Evolutionary conservation across 2,113 vertebrate species (phyloP).

Genomic region (Corythornis madagascariensis): DNA sequence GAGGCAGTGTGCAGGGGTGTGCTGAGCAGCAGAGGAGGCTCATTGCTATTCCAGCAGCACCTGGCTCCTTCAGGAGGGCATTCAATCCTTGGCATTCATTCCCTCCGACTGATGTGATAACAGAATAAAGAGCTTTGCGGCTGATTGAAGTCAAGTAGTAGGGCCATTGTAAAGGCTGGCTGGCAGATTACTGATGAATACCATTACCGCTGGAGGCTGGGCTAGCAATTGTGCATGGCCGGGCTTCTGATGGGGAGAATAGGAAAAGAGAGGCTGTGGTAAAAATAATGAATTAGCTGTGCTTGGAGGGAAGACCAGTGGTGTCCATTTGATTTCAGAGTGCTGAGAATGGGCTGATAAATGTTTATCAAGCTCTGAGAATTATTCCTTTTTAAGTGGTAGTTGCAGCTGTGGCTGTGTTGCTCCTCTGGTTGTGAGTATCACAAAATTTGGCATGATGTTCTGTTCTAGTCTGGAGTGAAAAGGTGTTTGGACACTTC

Average conservation of each 20-base stretch:
- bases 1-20: not conserved
- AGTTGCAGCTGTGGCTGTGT: not conserved
- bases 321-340: not conserved
- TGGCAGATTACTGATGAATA: slow-evolving; percentile 60
- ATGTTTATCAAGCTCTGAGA: not conserved
- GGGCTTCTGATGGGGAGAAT: not conserved
- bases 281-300: slow-evolving; percentile 20
- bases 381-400: not conserved
- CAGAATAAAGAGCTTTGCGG: slow-evolving; percentile 71
- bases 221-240: slow-evolving; percentile 33
- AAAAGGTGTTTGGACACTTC: not conserved
- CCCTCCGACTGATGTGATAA: slow-evolving; percentile 67
- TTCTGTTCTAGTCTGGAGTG: not conserved
- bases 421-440: not conserved
- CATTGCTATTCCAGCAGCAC: slow-evolving; percentile 62
- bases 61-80: slow-evolving; percentile 42
- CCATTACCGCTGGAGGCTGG: slow-evolving; percentile 47
- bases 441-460: not conserved
- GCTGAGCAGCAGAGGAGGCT: slow-evolving; percentile 35
- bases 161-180: slow-evolving; percentile 60
- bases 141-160: slow-evolving; percentile 74
- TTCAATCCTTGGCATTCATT: slow-evolving; percentile 70
- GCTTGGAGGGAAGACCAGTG: not conserved
- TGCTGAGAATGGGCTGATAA: not conserved
- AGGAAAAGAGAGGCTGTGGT: not conserved